Evolutionary conservation across 2,888 invertebrate genomes (phyloP).

Genomic region (Drosophila koepferae): DNA sequence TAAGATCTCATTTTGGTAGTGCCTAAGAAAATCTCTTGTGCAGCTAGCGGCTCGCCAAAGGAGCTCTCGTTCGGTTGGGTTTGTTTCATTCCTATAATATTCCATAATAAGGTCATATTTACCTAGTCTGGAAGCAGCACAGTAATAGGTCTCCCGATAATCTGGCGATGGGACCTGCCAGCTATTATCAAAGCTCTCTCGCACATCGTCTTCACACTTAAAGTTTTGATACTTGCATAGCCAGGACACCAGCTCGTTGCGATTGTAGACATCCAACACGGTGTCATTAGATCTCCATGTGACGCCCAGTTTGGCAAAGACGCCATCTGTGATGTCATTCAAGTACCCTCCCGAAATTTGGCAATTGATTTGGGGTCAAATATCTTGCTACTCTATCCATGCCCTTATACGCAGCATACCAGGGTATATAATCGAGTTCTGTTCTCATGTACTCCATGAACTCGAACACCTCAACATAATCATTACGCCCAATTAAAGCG

Average conservation of each 20-base stretch:
- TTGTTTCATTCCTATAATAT: conserved; percentile 84
- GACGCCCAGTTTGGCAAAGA: conserved; percentile 86
- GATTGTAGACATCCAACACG: conserved; percentile 87
- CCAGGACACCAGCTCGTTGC: conserved; percentile 87
- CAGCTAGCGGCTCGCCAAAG: conserved; percentile 89
- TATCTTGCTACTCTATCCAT: conserved; percentile 48
- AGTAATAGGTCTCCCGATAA: conserved; percentile 73
- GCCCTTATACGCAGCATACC: conserved; percentile 88
- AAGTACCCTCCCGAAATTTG: conserved; percentile 83
- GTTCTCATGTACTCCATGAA: conserved; percentile 89
- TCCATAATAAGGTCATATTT: conserved; percentile 26
- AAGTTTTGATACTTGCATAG: conserved; percentile 88
- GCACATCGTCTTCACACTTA: conserved; percentile 86
- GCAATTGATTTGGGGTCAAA: conserved; percentile 51
- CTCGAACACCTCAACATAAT: conserved; percentile 84
- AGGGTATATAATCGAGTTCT: conserved; percentile 90
- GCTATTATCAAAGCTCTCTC: conserved; percentile 14
- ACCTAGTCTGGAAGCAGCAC: conserved; percentile 58
- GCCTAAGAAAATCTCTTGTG: conserved; percentile 86
- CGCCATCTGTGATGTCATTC: conserved; percentile 84
- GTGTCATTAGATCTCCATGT: conserved; percentile 80
- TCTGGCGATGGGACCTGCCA: conserved; percentile 56
- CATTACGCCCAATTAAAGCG: conserved; percentile 87
- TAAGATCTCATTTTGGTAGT: conserved; percentile 86
- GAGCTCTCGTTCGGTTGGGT: conserved; percentile 88